These are phyloP conservation scores for Ptychodera flava DNA, from an alignment of 35 echinoderm and acorn worm genomes.

Conservation along the genomic window DNA sequence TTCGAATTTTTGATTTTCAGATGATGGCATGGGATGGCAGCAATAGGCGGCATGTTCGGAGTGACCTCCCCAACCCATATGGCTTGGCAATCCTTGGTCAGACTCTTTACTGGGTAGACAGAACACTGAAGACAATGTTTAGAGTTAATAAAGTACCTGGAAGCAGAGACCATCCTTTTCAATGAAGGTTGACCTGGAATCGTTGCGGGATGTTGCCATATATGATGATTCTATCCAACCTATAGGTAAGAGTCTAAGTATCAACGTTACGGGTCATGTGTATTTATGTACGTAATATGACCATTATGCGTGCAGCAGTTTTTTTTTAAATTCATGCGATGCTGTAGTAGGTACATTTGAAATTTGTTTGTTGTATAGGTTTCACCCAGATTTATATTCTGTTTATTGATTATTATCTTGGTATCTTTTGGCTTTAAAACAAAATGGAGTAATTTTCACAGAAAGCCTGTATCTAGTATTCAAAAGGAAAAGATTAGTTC, in stretches of 20 bases:
- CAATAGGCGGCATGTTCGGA: constrained; percentile 22
- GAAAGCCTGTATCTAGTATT: too few species aligned
- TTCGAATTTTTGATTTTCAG: background rate
- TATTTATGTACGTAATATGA: background rate
- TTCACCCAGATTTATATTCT: too few species aligned
- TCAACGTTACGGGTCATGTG: background rate
- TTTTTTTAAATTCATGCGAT: too few species aligned
- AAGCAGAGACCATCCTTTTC: background rate
- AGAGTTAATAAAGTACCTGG: background rate
- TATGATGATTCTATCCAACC: background rate
- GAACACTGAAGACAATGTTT: background rate
- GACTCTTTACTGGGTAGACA: constrained; percentile 1
- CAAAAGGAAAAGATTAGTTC: too few species aligned
- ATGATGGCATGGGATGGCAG: constrained; percentile 56
- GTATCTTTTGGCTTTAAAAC: too few species aligned
- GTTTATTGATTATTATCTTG: too few species aligned
- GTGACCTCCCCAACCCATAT: constrained; percentile 26
- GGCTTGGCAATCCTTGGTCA: constrained; percentile 52
- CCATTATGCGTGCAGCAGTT: background rate
- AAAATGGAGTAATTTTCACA: too few species aligned
- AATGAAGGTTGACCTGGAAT: background rate
- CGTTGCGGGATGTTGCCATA: background rate
- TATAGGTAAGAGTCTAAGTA: background rate
- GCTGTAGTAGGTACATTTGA: too few species aligned
- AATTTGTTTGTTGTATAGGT: too few species aligned